These are phyloP conservation scores for Rattus norvegicus DNA, from an alignment of 2,113 vertebrate species.

Conservation along the genomic window DNA sequence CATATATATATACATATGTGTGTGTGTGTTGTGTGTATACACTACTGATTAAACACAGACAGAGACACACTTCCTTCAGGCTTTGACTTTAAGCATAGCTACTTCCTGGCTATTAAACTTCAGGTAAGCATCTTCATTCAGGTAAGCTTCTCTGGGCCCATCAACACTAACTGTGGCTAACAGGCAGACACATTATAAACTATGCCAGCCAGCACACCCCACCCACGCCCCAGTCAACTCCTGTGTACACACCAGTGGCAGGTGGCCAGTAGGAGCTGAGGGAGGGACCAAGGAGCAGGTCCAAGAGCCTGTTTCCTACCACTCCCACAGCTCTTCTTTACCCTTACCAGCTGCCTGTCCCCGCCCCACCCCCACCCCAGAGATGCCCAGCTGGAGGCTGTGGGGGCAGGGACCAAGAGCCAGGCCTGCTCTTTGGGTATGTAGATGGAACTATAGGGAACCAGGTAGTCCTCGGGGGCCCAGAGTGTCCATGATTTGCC, in stretches of 20 bases:
- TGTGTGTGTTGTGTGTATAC: too few species aligned
- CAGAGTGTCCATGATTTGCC: neutral
- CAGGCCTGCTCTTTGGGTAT: neutral
- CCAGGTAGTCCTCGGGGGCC: too few species aligned
- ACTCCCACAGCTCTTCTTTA: neutral
- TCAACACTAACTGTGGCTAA: neutral
- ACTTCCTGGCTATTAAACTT: neutral
- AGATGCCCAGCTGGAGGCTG: neutral
- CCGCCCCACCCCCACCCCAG: too few species aligned
- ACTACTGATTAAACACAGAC: neutral
- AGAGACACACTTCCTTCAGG: neutral
- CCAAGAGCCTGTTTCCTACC: neutral
- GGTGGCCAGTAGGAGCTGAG: conserved; percentile 51
- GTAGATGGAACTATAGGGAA: neutral
- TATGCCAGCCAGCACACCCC: neutral
- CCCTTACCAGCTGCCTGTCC: conserved; percentile 3
- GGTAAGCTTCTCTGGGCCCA: neutral
- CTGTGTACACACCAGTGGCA: conserved; percentile 46
- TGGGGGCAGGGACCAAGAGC: neutral
- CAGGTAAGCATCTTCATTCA: neutral
- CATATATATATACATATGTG: too few species aligned
- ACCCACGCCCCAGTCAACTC: neutral
- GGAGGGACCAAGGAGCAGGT: neutral
- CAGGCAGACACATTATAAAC: neutral
- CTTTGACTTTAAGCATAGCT: neutral